Evolutionary conservation across 2,797 vertebrate species (phyloP).

Genomic region (Premnoplex brunnescens): DNA sequence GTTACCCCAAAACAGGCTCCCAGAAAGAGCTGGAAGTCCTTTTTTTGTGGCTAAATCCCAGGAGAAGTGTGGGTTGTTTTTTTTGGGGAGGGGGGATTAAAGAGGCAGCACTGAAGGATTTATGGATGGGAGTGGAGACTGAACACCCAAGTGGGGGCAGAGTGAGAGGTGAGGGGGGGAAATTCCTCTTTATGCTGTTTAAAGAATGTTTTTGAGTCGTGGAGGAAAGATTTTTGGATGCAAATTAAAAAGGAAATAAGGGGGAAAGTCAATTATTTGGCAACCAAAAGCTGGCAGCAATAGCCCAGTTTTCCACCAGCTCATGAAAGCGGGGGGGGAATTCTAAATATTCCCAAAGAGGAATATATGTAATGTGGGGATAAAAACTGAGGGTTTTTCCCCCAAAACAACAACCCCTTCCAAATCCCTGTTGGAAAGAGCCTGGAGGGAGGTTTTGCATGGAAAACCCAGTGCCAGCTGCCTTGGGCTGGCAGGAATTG

Average conservation of each 20-base stretch:
- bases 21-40: not conserved
- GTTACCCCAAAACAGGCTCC: not conserved
- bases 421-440: not conserved
- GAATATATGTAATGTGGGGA: not conserved
- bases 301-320: not conserved
- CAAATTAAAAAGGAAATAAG: not conserved
- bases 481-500: not conserved
- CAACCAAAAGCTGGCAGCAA: not conserved
- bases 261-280: not conserved
- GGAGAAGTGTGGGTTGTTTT: not conserved
- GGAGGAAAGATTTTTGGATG: not conserved
- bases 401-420: not conserved
- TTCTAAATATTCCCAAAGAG: not conserved
- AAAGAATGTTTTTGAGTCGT: fast-evolving
- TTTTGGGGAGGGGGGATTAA: not conserved
- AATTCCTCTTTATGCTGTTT: not conserved
- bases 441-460: fast-evolving
- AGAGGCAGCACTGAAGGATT: not conserved
- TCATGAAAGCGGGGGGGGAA: not conserved
- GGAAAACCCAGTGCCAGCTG: fast-evolving
- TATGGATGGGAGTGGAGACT: not conserved
- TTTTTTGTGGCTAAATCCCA: not conserved
- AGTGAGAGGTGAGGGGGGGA: not conserved
- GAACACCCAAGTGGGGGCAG: not conserved
- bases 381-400: fast-evolving